These are phyloP conservation scores for Neopipo cinnamomea DNA, from an alignment of 2,113 vertebrate genomes.

Conservation along the genomic window DNA sequence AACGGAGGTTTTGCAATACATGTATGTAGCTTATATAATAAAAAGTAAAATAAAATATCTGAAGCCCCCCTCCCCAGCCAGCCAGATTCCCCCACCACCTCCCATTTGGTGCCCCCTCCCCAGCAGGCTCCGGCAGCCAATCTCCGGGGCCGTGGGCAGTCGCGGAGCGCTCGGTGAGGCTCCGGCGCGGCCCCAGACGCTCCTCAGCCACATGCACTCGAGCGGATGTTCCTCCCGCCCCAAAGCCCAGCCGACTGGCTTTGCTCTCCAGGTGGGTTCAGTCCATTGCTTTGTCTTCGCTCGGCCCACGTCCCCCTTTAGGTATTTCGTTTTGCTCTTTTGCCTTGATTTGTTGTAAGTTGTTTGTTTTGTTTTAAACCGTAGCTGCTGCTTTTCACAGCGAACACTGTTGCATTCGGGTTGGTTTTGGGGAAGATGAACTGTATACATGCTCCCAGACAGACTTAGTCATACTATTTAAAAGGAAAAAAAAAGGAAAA, in stretches of 20 bases:
- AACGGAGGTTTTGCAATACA: slow-evolving; percentile 40
- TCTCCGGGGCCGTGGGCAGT: slow-evolving; percentile 73
- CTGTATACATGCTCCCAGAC: neutral
- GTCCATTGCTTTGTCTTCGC: slow-evolving; percentile 66
- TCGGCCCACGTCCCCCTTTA: slow-evolving; percentile 40
- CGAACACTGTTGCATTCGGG: neutral
- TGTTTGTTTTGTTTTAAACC: neutral
- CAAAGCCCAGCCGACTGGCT: slow-evolving; percentile 24
- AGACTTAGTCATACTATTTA: neutral
- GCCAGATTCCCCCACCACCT: neutral
- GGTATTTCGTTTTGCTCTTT: slow-evolving; percentile 7
- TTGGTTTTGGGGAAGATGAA: slow-evolving; percentile 5
- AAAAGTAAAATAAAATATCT: neutral
- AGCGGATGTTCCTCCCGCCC: slow-evolving; percentile 44
- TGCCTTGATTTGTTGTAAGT: neutral
- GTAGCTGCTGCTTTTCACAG: neutral
- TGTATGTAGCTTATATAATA: slow-evolving; percentile 54
- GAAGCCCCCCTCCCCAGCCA: neutral
- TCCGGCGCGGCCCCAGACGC: slow-evolving; percentile 22
- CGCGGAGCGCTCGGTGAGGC: slow-evolving; percentile 62
- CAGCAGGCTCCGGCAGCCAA: slow-evolving; percentile 53
- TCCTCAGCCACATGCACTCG: slow-evolving; percentile 64
- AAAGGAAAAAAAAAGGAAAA: too few species aligned
- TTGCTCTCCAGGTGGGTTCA: slow-evolving; percentile 77
- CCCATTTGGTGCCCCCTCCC: neutral